Conservation (phyloP, 1,140 invertebrate species). For the Temnothorax longispinosus region DNA sequence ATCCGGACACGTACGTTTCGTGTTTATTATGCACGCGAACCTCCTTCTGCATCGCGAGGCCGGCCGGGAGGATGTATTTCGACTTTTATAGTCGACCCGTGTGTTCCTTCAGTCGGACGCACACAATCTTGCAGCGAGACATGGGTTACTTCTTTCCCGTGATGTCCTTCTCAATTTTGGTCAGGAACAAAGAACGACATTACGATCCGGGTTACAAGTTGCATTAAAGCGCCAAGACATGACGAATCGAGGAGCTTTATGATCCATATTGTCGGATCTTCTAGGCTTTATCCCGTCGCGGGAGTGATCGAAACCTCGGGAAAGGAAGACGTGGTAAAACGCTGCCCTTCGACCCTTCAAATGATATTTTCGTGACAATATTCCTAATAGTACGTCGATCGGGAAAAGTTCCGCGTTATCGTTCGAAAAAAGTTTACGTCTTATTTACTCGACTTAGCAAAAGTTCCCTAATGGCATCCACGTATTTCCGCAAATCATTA, state of each 20-base stretch:
- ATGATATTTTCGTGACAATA: slow-evolving; percentile 12
- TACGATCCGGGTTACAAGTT: not conserved
- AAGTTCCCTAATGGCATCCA: not conserved
- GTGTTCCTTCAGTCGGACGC: not conserved
- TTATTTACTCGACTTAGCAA: slow-evolving; percentile 30
- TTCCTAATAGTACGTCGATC: slow-evolving; percentile 5
- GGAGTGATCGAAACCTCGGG: slow-evolving; percentile 14
- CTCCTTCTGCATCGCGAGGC: slow-evolving; percentile 14
- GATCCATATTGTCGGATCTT: slow-evolving; percentile 44
- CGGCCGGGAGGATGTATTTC: not conserved
- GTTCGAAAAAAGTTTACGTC: slow-evolving; percentile 26
- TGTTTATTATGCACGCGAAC: slow-evolving; percentile 32
- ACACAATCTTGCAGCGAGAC: slow-evolving; percentile 13
- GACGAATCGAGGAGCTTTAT: slow-evolving; percentile 8
- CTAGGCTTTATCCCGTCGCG: not conserved
- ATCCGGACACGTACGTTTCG: slow-evolving; percentile 26
- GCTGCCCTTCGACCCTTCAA: not conserved
- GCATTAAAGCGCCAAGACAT: slow-evolving; percentile 4
- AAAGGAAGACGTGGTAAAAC: slow-evolving; percentile 5
- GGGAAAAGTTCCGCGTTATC: not conserved
- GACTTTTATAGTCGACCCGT: slow-evolving; percentile 4
- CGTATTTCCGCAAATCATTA: slow-evolving; percentile 9
- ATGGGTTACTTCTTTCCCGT: slow-evolving; percentile 5
- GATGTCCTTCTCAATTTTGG: slow-evolving; percentile 22
- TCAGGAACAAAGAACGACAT: slow-evolving; percentile 12